Conservation (phyloP, 64 coral and sea anemone species). For the Stylophora pistillata region DNA sequence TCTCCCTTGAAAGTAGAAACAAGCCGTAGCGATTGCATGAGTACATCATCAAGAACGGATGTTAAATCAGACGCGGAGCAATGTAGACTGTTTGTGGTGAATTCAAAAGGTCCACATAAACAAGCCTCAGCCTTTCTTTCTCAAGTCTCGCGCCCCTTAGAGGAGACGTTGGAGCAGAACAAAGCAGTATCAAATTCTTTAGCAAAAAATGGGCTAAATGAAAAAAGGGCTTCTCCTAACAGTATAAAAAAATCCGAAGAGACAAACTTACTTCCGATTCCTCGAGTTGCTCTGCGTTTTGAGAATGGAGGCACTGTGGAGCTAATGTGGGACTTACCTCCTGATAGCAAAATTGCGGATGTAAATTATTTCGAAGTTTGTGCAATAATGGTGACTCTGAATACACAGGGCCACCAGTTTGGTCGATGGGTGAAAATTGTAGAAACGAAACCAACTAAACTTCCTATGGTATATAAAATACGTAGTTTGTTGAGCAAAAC, state of each 20-base stretch:
- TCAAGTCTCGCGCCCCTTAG: background rate
- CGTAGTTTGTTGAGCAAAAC: background rate
- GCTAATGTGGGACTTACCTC: constrained; percentile 13
- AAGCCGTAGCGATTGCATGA: background rate
- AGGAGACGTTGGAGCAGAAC: too few relatives aligned
- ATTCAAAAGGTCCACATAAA: background rate
- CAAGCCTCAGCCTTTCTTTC: background rate
- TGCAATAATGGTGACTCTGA: background rate
- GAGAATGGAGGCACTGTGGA: background rate
- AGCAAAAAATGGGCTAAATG: background rate
- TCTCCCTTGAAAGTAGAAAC: background rate
- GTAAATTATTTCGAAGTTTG: background rate
- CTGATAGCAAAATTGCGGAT: background rate
- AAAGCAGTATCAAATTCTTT: too few relatives aligned
- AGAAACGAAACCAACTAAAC: background rate
- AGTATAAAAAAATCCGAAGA: background rate
- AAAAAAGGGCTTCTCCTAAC: background rate
- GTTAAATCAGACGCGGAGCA: background rate
- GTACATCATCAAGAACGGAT: background rate
- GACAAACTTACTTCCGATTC: background rate
- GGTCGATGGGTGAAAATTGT: constrained; percentile 12
- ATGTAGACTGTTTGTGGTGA: background rate
- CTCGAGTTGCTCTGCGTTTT: background rate
- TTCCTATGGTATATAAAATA: constrained; percentile 38
- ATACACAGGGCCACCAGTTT: background rate